Evolutionary conservation across 2,797 vertebrate species (phyloP).

Genomic region (Gouania willdenowi): DNA sequence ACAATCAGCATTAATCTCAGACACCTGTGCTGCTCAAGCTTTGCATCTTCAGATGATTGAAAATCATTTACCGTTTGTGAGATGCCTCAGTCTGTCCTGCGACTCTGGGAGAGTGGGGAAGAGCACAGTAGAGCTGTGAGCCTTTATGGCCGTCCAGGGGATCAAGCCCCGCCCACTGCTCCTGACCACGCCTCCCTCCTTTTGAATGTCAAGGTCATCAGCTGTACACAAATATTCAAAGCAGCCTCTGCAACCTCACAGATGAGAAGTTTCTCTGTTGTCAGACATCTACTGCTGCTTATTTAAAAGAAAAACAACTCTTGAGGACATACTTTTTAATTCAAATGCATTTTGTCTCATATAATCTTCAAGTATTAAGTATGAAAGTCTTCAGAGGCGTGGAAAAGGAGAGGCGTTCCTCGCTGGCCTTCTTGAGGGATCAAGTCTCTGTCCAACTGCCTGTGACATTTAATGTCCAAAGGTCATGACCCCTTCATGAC

Average conservation of each 20-base stretch:
- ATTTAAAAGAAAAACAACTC: no score
- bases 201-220: conserved; percentile 75
- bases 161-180: conserved; percentile 52
- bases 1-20: neutral
- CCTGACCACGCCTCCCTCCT: conserved; percentile 39
- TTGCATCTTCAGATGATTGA: neutral
- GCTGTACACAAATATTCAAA: conserved; percentile 2
- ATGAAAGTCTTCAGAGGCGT: conserved; percentile 19
- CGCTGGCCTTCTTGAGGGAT: conserved; percentile 76
- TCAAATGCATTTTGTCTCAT: no score
- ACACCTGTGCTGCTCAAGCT: neutral
- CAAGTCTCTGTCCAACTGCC: conserved; percentile 69
- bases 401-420: conserved; percentile 41
- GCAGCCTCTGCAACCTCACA: neutral
- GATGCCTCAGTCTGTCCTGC: conserved; percentile 55
- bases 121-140: conserved; percentile 9
- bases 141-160: conserved; percentile 56
- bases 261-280: neutral
- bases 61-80: conserved; percentile 75
- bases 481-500: conserved; percentile 75
- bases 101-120: conserved; percentile 69
- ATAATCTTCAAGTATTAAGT: conserved; percentile 8
- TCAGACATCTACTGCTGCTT: neutral
- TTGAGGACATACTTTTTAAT: no score
- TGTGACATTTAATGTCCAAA: conserved; percentile 80